Conservation (phyloP, 2,113 vertebrate genomes). For the Urocolius indicus region DNA sequence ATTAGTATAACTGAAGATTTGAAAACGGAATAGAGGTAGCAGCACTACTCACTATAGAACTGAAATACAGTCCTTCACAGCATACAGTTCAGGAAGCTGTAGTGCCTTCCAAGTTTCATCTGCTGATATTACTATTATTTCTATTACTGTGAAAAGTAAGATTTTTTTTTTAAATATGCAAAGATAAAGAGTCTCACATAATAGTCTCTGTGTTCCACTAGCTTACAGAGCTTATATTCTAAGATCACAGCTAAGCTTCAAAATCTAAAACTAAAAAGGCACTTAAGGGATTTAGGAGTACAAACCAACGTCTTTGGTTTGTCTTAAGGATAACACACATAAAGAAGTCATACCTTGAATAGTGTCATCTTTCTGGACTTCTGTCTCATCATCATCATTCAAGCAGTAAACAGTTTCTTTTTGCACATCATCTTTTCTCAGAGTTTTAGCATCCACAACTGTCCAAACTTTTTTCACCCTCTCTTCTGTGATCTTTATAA, state of each 20-base stretch:
- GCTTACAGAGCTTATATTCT: neutral
- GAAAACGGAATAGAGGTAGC: neutral
- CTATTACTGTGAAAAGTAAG: neutral
- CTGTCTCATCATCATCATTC: conserved; percentile 95
- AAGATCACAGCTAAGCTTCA: neutral
- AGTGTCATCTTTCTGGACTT: conserved; percentile 88
- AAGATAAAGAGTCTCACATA: neutral
- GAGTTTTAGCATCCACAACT: conserved; percentile 87
- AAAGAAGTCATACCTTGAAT: conserved; percentile 85
- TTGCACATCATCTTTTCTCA: conserved; percentile 84
- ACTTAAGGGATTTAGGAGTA: neutral
- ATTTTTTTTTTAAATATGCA: neutral
- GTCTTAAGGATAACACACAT: neutral
- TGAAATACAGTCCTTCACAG: neutral
- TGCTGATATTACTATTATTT: neutral
- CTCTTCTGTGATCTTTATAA: conserved; percentile 85
- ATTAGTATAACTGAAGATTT: neutral
- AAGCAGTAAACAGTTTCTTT: conserved; percentile 92
- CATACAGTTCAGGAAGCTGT: neutral
- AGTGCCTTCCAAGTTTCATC: neutral
- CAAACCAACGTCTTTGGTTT: neutral
- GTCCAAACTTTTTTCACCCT: conserved; percentile 88
- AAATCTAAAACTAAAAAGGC: neutral
- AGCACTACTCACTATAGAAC: neutral
- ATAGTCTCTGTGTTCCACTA: neutral